phyloP scores from a whole-genome alignment of 2,888 invertebrate species.

The Parapristionchus giblindavisi region DNA sequence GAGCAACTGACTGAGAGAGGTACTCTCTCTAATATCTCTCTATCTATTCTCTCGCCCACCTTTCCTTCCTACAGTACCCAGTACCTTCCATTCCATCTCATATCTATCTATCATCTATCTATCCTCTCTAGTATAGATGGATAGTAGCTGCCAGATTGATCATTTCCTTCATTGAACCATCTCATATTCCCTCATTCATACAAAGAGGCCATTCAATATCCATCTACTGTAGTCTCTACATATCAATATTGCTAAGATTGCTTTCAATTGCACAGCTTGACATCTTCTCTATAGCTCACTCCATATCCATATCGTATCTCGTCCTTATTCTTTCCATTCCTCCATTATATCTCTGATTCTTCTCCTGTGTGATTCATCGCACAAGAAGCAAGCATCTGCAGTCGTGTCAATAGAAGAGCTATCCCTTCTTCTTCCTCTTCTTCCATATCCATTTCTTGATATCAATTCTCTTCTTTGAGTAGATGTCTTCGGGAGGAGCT shows the following conservation, averaged over 20 bases:
- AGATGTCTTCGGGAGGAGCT: conserved; percentile 47
- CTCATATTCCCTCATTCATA: too few relatives aligned
- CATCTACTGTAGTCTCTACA: too few relatives aligned
- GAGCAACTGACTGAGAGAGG: conserved; percentile 7
- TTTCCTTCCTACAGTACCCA: conserved; percentile 22
- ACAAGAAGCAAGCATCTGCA: not conserved
- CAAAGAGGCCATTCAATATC: too few relatives aligned
- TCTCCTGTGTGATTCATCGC: not conserved
- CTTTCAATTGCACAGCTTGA: conserved; percentile 34
- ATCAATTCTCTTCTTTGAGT: conserved; percentile 15
- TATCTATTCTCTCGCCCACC: conserved; percentile 4
- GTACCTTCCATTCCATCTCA: not conserved
- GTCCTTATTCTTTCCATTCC: conserved; percentile 9
- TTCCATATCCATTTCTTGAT: not conserved
- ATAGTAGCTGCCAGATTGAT: too few relatives aligned
- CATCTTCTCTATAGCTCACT: conserved; percentile 8
- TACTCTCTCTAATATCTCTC: conserved; percentile 1
- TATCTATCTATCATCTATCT: not conserved
- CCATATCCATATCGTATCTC: not conserved
- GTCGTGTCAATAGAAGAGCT: not conserved
- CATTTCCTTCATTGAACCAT: too few relatives aligned
- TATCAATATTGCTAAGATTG: conserved; percentile 31
- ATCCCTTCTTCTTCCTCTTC: not conserved
- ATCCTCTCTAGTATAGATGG: not conserved
- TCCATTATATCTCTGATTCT: conserved; percentile 33